Conservation (phyloP, 2,888 invertebrate species). For the Phrixothrix hirtus region DNA sequence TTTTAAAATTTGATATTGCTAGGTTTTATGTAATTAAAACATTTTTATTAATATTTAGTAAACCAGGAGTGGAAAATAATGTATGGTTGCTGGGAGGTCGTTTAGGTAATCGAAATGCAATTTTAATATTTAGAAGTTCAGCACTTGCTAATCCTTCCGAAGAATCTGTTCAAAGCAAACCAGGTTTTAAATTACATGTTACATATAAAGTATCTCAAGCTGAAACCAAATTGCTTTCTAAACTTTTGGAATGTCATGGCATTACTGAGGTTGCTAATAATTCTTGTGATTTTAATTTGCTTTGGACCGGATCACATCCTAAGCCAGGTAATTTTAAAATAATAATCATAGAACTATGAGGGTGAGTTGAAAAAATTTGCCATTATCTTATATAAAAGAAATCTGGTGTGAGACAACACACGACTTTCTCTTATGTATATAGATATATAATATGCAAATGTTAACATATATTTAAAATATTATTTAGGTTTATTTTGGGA, state of each 20-base stretch:
- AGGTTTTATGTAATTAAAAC: not conserved
- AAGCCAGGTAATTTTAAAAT: conserved; percentile 80
- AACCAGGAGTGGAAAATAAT: conserved; percentile 14
- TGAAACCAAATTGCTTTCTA: conserved; percentile 77
- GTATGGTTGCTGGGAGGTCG: conserved; percentile 51
- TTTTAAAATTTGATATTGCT: too few relatives aligned
- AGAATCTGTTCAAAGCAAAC: conserved; percentile 59
- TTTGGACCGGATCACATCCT: conserved; percentile 93
- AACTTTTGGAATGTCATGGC: conserved; percentile 77
- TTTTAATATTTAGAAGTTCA: conserved; percentile 69
- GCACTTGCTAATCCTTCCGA: conserved; percentile 59
- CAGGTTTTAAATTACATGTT: conserved; percentile 70
- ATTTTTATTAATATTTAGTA: conserved; percentile 9
- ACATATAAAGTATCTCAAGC: conserved; percentile 79
- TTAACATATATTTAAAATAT: too few relatives aligned
- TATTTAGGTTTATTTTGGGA: too few relatives aligned
- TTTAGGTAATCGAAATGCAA: conserved; percentile 65
- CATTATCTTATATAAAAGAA: too few relatives aligned
- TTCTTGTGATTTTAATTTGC: conserved; percentile 76
- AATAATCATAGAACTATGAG: too few relatives aligned
- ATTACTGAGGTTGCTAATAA: conserved; percentile 73
- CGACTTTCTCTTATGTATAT: too few relatives aligned
- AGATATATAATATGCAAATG: too few relatives aligned
- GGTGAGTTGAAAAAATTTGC: too few relatives aligned
- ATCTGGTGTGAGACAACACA: too few relatives aligned